These are phyloP conservation scores for Cebus imitator DNA, from an alignment of 2,113 vertebrate genomes.

Conservation along the genomic window DNA sequence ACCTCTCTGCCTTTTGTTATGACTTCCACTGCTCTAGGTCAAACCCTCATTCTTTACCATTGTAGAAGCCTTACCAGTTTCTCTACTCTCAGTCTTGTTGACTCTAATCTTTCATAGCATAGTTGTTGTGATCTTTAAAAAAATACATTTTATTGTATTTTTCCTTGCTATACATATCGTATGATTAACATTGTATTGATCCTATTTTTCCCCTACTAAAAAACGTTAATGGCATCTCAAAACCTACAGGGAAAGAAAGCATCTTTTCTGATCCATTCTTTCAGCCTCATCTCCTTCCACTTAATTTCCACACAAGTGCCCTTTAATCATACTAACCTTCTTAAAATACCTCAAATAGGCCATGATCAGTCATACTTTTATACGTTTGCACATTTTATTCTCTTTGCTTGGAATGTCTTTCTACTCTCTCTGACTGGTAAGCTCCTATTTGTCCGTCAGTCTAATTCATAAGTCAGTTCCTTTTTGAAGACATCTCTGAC, in stretches of 20 bases:
- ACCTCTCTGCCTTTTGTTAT: neutral
- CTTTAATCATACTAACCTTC: neutral
- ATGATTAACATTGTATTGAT: neutral
- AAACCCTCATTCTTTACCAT: neutral
- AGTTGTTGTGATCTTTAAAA: neutral
- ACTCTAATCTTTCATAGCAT: slow-evolving; percentile 10
- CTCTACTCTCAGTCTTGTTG: neutral
- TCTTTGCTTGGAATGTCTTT: neutral
- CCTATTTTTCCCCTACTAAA: neutral
- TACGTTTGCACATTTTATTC: neutral
- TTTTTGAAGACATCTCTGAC: neutral
- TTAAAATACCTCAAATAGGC: neutral
- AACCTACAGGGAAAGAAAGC: neutral
- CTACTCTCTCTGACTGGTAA: neutral
- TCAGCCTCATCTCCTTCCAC: neutral
- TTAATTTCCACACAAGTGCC: neutral
- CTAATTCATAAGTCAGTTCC: neutral
- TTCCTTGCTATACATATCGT: too few relatives aligned
- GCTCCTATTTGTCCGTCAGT: neutral
- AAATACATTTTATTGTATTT: too few relatives aligned
- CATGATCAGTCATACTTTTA: neutral
- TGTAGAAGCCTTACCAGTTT: neutral
- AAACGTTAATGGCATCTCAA: neutral
- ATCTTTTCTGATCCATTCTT: neutral
- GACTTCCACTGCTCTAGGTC: neutral